These are phyloP conservation scores for Hapalemur alaotrensis DNA, from an alignment of 2,797 vertebrate species.

Conservation along the genomic window DNA sequence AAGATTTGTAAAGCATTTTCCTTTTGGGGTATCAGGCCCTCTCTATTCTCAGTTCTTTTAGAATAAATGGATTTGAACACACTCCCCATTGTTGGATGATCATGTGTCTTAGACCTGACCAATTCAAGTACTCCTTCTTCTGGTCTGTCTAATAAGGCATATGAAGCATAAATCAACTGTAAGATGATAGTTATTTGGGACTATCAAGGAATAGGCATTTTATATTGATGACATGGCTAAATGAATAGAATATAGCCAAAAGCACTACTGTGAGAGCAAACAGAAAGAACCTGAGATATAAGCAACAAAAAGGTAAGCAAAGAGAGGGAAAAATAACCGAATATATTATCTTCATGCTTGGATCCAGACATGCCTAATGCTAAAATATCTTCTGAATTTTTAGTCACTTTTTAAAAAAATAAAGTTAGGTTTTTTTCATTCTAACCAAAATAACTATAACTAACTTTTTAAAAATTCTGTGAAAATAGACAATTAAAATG, in stretches of 20 bases:
- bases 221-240: not conserved
- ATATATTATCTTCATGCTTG: rapidly evolving
- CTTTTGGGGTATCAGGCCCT: not conserved
- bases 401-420: not conserved
- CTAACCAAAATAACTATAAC: not conserved
- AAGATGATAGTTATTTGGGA: not conserved
- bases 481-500: not conserved
- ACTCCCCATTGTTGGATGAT: rapidly evolving
- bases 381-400: not conserved
- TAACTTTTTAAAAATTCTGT: not conserved
- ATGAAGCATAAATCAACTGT: not conserved
- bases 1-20: not conserved
- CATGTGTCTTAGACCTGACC: not conserved
- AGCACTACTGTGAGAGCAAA: not conserved
- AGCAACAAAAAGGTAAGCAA: not conserved
- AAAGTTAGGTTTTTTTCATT: not conserved
- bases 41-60: not conserved
- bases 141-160: not conserved
- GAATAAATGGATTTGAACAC: not conserved
- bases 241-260: not conserved
- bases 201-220: not conserved
- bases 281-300: not conserved
- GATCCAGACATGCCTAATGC: not conserved
- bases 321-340: not conserved
- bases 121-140: not conserved